Conservation (phyloP, 2,797 vertebrate species). For the Notoglanidium macrostoma region DNA sequence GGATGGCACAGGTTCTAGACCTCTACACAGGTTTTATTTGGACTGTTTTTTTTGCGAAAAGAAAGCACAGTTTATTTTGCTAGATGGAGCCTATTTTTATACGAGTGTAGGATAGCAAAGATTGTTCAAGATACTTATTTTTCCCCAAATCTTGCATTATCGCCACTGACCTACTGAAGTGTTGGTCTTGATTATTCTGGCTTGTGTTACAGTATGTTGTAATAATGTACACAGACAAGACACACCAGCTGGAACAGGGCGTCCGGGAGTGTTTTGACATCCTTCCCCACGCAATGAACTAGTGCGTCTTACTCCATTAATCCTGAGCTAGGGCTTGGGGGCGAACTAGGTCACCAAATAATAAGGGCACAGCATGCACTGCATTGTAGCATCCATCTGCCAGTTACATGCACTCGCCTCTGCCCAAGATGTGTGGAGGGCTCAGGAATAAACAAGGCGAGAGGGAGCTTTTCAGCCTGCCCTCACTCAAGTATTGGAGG, state of each 20-base stretch:
- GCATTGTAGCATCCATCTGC: conserved; percentile 68
- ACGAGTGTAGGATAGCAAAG: not conserved
- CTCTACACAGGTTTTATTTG: not conserved
- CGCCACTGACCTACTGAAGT: not conserved
- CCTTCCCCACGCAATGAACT: conserved; percentile 38
- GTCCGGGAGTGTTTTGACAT: conserved; percentile 31
- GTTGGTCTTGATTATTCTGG: conserved; percentile 7
- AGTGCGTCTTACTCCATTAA: conserved; percentile 57
- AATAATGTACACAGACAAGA: conserved; percentile 34
- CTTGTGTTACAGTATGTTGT: conserved; percentile 28
- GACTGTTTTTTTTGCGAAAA: not conserved
- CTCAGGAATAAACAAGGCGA: conserved; percentile 41
- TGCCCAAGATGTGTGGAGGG: conserved; percentile 33
- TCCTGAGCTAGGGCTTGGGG: conserved; percentile 54
- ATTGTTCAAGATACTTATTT: not conserved
- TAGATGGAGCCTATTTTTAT: not conserved
- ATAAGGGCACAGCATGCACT: conserved; percentile 66
- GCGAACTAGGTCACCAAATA: conserved; percentile 71
- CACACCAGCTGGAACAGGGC: conserved; percentile 44
- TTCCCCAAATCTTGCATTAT: not conserved
- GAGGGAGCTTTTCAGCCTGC: conserved; percentile 21
- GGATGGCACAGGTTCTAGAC: not conserved
- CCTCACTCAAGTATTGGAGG: conserved; percentile 23
- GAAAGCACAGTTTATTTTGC: not conserved
- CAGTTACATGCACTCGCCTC: conserved; percentile 32